Evolutionary conservation across 1,140 invertebrate species (phyloP), one percentile per base, ranked within the genome.

Genomic region (Ptiloglossa arizonensis): DNA sequence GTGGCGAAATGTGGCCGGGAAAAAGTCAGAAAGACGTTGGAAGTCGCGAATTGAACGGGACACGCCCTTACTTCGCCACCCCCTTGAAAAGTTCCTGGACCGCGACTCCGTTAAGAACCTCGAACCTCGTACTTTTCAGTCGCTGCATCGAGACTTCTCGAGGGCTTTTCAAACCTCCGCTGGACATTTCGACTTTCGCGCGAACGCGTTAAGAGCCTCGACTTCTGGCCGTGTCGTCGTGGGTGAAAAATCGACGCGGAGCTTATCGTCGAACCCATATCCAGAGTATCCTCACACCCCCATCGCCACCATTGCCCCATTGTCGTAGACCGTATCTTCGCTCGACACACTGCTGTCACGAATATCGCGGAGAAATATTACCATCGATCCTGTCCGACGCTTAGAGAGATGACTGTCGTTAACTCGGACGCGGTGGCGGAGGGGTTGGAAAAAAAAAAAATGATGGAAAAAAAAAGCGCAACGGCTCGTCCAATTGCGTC

Each of bases 141-240:
- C 38, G 81, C 50, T 32, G 62, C 71, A 75, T 27, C 22, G 48
- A 84, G 70, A 83, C 54, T 84, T 75, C 22, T 71, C 68, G 38
- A 84, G 56, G 46, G 77, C 41, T 75, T 57, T 24, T 27, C 66
- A 15, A 29, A 44, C 50, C 35, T n/a, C 24, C 50, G 24, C 48
- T 75, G 66, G 83, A 78, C 80, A 72, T 79, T 85, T 64, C 83
- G 73, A 79, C 66, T 69, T 82, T 59, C 70, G 52, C 60, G 57
- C 50, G 79, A 71, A 52, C 68, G 68, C 79, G 72, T 79, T 85
- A 85, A 85, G 72, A 82, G 69, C 74, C 32, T 15, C 70, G 59
- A 72, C 67, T 78, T 74, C 62, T 59, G 52, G 35, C 41, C 56
- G 62, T 73, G 63, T 85, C 63, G 62, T 24, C 69, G 29, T n/a